A percentile compares a stretch with the other conserved stretches of the same genome.
Conservation (phyloP, 2,113 vertebrate genomes). For the Alaudala cheleensis region DNA sequence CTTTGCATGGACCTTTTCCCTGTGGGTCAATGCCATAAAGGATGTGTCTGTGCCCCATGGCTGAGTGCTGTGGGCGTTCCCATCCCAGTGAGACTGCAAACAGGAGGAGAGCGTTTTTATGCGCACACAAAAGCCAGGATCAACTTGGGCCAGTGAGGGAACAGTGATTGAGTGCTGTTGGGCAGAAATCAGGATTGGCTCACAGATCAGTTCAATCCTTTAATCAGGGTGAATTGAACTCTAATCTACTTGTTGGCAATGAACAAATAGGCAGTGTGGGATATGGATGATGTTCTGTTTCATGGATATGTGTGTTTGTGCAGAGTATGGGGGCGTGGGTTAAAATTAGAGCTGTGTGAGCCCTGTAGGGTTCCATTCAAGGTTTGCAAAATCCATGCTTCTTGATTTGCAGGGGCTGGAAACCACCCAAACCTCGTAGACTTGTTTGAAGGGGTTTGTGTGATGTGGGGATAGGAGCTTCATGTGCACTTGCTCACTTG, state of each 20-base stretch:
- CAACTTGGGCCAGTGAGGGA: background rate
- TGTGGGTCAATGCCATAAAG: background rate
- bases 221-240: conserved; percentile 42
- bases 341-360: conserved; percentile 30
- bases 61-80: fast-evolving
- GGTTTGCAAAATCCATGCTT: conserved; percentile 11
- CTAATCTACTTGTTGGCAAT: conserved; percentile 32
- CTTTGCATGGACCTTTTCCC: background rate
- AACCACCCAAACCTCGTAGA: background rate
- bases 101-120: background rate
- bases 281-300: background rate
- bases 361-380: background rate
- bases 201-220: background rate
- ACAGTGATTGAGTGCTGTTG: background rate
- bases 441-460: conserved; percentile 8
- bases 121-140: background rate
- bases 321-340: background rate
- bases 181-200: conserved; percentile 36
- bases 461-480: background rate
- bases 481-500: background rate
- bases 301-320: background rate
- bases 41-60: fast-evolving
- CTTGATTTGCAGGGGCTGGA: conserved; percentile 26
- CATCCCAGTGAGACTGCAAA: background rate
- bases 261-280: background rate